Evolutionary conservation across 2,113 vertebrate species (phyloP).

Genomic region (Cyphomyrus plagiostoma): DNA sequence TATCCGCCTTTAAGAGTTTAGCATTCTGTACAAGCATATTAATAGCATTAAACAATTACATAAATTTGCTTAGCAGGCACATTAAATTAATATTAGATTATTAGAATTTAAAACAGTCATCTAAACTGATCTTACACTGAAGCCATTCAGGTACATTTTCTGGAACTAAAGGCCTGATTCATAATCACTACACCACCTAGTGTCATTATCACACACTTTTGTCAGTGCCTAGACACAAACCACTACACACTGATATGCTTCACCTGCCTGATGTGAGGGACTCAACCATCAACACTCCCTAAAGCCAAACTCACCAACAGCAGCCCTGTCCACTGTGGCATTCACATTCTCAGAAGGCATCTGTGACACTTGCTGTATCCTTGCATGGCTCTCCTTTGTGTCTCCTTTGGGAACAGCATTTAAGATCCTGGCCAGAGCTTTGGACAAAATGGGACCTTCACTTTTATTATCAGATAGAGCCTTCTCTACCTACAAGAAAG

Average conservation of each 20-base stretch:
- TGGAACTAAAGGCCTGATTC: not conserved
- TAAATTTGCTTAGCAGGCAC: not conserved
- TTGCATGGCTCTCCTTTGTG: conserved; percentile 50
- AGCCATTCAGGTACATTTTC: not conserved
- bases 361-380: conserved; percentile 13
- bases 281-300: not conserved
- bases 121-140: not conserved
- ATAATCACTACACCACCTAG: not conserved
- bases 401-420: conserved; percentile 40
- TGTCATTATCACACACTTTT: not conserved
- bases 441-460: conserved; percentile 38
- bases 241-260: not conserved
- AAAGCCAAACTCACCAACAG: not conserved
- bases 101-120: not conserved
- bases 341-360: not conserved
- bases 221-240: not conserved
- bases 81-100: not conserved
- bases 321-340: conserved; percentile 18
- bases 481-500: conserved; percentile 26
- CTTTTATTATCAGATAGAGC: conserved; percentile 34
- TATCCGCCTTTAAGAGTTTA: not conserved
- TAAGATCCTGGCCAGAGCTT: conserved; percentile 57
- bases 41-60: not conserved
- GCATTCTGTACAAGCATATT: not conserved
- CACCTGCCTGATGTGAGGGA: not conserved